These are phyloP conservation scores for Chaenocephalus aceratus DNA, from an alignment of 2,113 vertebrate genomes.

Conservation along the genomic window DNA sequence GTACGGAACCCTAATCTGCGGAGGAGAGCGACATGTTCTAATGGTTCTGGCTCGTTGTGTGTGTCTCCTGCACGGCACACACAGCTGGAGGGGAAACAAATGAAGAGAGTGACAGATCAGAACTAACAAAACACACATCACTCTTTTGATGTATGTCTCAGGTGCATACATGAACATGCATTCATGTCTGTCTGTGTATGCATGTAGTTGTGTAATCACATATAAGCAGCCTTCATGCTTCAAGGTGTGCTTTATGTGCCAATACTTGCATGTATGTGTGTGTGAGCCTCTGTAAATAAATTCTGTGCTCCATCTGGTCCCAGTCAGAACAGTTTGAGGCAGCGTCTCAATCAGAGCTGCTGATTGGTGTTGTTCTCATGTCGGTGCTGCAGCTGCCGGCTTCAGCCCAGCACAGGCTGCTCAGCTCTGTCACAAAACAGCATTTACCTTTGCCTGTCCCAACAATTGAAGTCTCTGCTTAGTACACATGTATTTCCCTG, in stretches of 20 bases:
- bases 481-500: neutral
- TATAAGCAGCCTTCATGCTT: neutral
- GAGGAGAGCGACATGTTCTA: neutral
- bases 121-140: slow-evolving; percentile 61
- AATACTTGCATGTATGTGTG: slow-evolving; percentile 42
- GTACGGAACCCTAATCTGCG: too few species aligned
- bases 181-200: slow-evolving; percentile 81
- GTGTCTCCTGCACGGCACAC: slow-evolving; percentile 53
- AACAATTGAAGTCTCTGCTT: neutral
- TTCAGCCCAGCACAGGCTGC: neutral
- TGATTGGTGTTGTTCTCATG: slow-evolving; percentile 53
- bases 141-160: slow-evolving; percentile 64
- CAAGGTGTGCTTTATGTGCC: neutral
- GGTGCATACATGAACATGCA: slow-evolving; percentile 49
- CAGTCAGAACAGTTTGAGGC: slow-evolving; percentile 80
- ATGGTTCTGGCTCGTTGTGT: slow-evolving; percentile 1
- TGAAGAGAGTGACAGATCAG: slow-evolving; percentile 71
- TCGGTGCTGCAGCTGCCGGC: slow-evolving; percentile 39
- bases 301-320: slow-evolving; percentile 87
- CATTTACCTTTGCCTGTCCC: neutral
- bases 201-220: slow-evolving; percentile 24
- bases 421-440: slow-evolving; percentile 13
- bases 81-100: slow-evolving; percentile 70
- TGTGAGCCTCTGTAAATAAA: slow-evolving; percentile 84
- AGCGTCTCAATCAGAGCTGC: slow-evolving; percentile 51